Evolutionary conservation across 2,113 vertebrate genomes (phyloP).

Genomic region (Muntiacus reevesi): DNA sequence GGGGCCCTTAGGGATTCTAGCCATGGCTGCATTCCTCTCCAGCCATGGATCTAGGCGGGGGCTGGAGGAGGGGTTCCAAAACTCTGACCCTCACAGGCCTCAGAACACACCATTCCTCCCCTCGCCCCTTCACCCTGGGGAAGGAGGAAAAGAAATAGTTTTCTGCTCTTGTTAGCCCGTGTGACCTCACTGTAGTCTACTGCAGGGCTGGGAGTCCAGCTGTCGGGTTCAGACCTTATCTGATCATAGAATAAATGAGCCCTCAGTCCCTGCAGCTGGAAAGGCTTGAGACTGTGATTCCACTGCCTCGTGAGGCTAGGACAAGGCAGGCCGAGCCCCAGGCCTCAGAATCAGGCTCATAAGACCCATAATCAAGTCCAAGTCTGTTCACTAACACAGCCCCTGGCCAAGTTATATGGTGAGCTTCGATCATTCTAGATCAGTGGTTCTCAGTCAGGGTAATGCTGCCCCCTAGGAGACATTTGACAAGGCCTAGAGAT

Average conservation of each 20-base stretch:
- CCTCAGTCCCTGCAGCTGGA: not conserved
- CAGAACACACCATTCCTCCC: not conserved
- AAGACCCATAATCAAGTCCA: not conserved
- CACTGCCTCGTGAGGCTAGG: not conserved
- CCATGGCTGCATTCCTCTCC: not conserved
- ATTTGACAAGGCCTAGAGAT: not conserved
- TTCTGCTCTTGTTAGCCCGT: not conserved
- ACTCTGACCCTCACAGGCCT: not conserved
- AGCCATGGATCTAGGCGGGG: not conserved
- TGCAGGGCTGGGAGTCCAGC: not conserved
- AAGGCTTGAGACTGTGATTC: not conserved
- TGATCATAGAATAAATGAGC: not conserved
- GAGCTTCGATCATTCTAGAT: not conserved
- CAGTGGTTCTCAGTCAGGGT: not conserved
- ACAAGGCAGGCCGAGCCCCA: not conserved
- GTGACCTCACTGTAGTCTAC: not conserved
- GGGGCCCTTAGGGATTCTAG: not conserved
- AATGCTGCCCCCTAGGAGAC: not conserved
- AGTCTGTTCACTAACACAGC: not conserved
- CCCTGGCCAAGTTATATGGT: not conserved
- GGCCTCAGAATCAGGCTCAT: not conserved
- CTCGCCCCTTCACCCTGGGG: not conserved
- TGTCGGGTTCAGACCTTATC: not conserved
- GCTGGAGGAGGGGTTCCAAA: not conserved
- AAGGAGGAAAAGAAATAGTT: rapidly evolving